These are phyloP conservation scores for Pantherophis guttatus DNA, from an alignment of 2,113 vertebrate genomes.

Conservation along the genomic window DNA sequence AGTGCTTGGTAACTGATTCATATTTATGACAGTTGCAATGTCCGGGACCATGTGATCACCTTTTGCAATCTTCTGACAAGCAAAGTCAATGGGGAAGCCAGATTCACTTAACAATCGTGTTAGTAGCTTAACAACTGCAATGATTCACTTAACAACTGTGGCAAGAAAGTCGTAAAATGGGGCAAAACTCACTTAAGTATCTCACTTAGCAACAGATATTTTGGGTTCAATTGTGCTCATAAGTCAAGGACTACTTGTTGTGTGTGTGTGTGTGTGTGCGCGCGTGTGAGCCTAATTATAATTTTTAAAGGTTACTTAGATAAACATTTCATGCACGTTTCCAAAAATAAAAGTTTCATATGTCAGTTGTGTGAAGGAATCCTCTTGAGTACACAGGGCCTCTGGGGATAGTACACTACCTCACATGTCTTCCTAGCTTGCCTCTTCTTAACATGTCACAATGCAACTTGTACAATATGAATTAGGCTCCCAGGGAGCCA, in stretches of 20 bases:
- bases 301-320: neutral
- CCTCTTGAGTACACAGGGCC: neutral
- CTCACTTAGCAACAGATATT: neutral
- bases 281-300: neutral
- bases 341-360: neutral
- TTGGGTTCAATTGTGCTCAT: neutral
- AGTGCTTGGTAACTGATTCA: neutral
- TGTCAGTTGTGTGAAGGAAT: neutral
- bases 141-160: neutral
- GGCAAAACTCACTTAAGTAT: neutral
- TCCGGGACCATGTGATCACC: neutral
- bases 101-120: neutral
- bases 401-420: neutral
- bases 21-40: neutral
- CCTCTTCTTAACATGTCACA: neutral
- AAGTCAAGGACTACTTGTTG: neutral
- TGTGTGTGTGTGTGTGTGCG: neutral
- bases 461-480: neutral
- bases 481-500: neutral
- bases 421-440: neutral
- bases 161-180: neutral
- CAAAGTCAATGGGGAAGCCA: neutral
- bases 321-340: neutral
- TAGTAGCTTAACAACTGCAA: neutral
- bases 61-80: neutral